phyloP scores from a whole-genome alignment of 2,888 invertebrate genomes.

The Meta bourneti region DNA sequence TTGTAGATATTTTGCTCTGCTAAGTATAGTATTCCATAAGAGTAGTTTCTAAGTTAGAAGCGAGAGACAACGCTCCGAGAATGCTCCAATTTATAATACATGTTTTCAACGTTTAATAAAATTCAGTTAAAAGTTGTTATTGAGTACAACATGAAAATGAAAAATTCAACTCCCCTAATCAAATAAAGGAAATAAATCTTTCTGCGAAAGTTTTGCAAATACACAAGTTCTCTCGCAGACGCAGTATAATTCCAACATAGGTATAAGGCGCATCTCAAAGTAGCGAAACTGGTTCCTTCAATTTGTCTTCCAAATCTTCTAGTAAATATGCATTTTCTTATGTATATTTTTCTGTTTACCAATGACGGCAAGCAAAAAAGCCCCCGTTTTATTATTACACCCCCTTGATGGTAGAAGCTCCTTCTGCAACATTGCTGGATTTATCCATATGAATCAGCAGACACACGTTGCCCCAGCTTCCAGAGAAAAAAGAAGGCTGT shows the following conservation, averaged over 20 bases:
- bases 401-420: slow-evolving; percentile 1
- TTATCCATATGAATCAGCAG: slow-evolving; percentile 73
- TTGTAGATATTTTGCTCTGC: too few relatives aligned
- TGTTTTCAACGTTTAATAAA: background rate
- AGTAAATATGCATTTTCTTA: slow-evolving; percentile 58
- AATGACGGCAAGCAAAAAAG: slow-evolving; percentile 31
- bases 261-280: too few relatives aligned
- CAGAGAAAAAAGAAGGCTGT: slow-evolving; percentile 24
- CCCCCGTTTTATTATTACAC: slow-evolving; percentile 47
- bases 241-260: slow-evolving; percentile 29
- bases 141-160: too few relatives aligned
- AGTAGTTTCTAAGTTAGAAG: background rate
- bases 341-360: slow-evolving; percentile 20
- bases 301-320: slow-evolving; percentile 46
- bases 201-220: too few relatives aligned
- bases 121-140: background rate
- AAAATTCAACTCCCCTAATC: too few relatives aligned
- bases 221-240: background rate
- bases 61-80: background rate
- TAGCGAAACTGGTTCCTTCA: slow-evolving; percentile 13
- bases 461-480: slow-evolving; percentile 35
- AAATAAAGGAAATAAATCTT: too few relatives aligned
- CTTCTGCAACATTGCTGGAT: slow-evolving; percentile 48
- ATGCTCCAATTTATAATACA: background rate
- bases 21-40: too few relatives aligned